Conservation (phyloP, 64 coral and sea anemone species). For the Dendronephthya gigantea region DNA sequence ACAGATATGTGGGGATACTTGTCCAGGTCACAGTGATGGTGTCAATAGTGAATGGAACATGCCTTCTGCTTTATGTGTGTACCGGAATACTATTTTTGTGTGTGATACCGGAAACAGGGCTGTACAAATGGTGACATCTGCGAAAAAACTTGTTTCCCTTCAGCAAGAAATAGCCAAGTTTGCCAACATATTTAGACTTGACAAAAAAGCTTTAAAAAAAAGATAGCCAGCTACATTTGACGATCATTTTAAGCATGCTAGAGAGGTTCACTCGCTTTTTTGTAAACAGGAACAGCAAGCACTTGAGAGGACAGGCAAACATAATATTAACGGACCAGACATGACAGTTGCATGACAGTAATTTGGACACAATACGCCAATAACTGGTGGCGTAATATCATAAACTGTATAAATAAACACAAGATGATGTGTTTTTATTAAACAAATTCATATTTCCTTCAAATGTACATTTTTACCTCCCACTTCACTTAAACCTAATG, state of each 20-base stretch:
- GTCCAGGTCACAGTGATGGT: conserved; percentile 31
- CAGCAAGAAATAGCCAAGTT: conserved; percentile 45
- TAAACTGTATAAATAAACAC: too few species aligned
- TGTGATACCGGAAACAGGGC: conserved; percentile 43
- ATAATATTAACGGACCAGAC: conserved; percentile 33
- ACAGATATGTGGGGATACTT: conserved; percentile 20
- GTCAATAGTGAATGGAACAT: conserved; percentile 27
- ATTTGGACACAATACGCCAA: too few species aligned
- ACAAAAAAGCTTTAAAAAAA: conserved; percentile 32
- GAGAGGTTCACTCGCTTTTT: conserved; percentile 36
- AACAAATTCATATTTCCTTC: too few species aligned
- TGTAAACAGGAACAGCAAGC: conserved; percentile 28
- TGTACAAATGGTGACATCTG: conserved; percentile 40
- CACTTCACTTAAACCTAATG: too few species aligned
- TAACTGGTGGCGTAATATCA: too few species aligned
- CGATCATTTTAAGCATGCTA: conserved; percentile 35
- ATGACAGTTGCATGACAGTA: conserved; percentile 40
- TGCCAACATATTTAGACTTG: conserved; percentile 39
- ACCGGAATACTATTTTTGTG: conserved; percentile 42
- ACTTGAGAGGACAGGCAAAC: conserved; percentile 30
- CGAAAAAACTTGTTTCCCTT: conserved; percentile 42
- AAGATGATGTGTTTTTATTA: too few species aligned
- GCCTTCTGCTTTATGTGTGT: conserved; percentile 34
- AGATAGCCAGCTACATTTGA: conserved; percentile 41
- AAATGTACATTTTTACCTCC: too few species aligned